Evolutionary conservation across 1,140 invertebrate genomes (phyloP).

Genomic region (Brachionus sp.): DNA sequence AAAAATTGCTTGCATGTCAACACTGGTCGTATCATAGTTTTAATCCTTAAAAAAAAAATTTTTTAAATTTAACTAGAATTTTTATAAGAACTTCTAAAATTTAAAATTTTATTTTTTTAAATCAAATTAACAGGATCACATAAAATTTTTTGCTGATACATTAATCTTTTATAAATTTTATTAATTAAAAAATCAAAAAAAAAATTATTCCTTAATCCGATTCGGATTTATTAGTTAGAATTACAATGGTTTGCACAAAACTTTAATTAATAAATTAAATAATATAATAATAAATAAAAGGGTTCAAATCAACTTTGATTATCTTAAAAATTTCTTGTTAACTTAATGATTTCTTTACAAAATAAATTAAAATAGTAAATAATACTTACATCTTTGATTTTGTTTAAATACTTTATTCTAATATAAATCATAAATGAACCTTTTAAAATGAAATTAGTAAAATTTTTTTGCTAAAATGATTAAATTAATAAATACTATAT

Average conservation of each 20-base stretch:
- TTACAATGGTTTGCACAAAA: too few relatives aligned
- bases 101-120: too few relatives aligned
- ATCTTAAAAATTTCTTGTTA: not conserved
- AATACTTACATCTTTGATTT: constrained; percentile 22
- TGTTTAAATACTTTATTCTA: not conserved
- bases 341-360: not conserved
- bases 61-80: too few relatives aligned
- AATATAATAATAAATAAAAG: too few relatives aligned
- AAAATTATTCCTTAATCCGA: too few relatives aligned
- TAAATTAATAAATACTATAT: not conserved
- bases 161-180: too few relatives aligned
- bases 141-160: too few relatives aligned
- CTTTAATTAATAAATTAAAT: too few relatives aligned
- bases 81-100: too few relatives aligned
- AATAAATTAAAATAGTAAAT: not conserved
- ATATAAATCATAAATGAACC: constrained; percentile 29
- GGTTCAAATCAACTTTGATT: not conserved
- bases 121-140: too few relatives aligned
- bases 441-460: not conserved
- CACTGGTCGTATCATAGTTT: not conserved
- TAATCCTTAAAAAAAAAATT: constrained; percentile 18
- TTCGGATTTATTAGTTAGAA: too few relatives aligned
- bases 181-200: too few relatives aligned
- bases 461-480: not conserved
- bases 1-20: not conserved